These are phyloP conservation scores for Apolygus lucorum DNA, from an alignment of 1,140 invertebrate genomes.

Conservation along the genomic window DNA sequence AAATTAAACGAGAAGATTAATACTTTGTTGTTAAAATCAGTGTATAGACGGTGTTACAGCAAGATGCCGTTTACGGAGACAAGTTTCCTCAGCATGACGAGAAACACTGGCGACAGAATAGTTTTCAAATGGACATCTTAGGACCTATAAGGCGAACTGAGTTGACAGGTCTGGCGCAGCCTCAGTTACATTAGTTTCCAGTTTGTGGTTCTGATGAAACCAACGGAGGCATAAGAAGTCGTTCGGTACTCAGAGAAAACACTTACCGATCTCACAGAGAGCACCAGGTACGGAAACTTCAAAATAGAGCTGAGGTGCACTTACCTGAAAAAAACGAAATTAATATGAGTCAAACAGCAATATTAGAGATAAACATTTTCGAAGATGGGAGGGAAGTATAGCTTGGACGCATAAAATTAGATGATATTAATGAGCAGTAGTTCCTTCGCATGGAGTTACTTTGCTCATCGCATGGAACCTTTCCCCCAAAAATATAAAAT, in stretches of 20 bases:
- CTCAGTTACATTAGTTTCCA: conserved; percentile 1
- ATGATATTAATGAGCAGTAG: no score
- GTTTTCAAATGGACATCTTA: conserved; percentile 15
- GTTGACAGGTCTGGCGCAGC: conserved; percentile 7
- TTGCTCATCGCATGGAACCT: no score
- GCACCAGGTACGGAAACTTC: no score
- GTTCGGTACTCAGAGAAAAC: no score
- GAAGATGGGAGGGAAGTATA: not conserved
- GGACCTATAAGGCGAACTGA: not conserved
- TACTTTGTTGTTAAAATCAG: conserved; percentile 6
- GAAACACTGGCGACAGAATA: conserved; percentile 7
- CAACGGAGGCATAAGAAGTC: no score
- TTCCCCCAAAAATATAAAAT: no score
- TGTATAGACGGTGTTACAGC: not conserved
- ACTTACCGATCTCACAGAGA: no score
- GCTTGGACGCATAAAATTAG: no score
- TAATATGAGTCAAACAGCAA: not conserved
- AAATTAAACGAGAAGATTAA: not conserved
- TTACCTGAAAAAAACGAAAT: not conserved
- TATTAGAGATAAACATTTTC: not conserved
- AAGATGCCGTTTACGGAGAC: conserved; percentile 7
- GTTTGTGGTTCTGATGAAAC: not conserved
- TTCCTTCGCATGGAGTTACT: no score
- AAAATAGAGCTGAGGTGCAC: no score
- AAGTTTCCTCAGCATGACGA: not conserved